Percentiles rank a stretch among this genome's conserved stretches.
Conservation (phyloP, 1,140 invertebrate genomes). For the Chironomus tepperi region DNA sequence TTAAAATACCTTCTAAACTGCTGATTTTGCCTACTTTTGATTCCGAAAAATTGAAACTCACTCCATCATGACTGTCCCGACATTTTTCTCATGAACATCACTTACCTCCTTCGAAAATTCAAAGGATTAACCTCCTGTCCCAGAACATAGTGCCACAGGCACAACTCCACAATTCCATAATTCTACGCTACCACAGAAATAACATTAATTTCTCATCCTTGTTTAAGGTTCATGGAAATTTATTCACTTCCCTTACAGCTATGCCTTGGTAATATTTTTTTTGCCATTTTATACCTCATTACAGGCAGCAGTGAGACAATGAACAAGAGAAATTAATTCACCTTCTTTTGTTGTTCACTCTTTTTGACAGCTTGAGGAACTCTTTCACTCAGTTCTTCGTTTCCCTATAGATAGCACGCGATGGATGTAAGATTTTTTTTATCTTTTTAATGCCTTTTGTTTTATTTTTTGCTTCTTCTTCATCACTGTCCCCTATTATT, state of each 20-base stretch:
- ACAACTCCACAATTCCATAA: no score
- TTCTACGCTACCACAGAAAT: no score
- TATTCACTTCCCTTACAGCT: neutral
- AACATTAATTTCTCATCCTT: neutral
- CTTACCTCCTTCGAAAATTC: no score
- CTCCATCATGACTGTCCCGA: no score
- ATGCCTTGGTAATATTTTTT: neutral
- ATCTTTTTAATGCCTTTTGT: constrained; percentile 8
- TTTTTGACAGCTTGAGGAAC: constrained; percentile 6
- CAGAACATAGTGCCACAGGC: no score
- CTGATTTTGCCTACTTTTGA: no score
- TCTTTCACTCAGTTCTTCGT: neutral
- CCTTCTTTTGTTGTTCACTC: constrained; percentile 12
- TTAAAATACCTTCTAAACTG: no score
- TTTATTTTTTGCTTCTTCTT: neutral
- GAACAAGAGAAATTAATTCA: neutral
- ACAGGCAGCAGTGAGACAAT: neutral
- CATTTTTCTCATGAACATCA: no score
- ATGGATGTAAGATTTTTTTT: neutral
- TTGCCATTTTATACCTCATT: constrained; percentile 8
- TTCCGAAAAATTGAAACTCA: no score
- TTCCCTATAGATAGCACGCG: neutral
- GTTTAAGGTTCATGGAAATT: constrained; percentile 1
- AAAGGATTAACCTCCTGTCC: no score
- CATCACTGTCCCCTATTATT: no score